Evolutionary conservation across 2,113 vertebrate genomes (phyloP), one percentile per base, ranked within the genome.

Genomic region (Greenwoodochromis staneri): DNA sequence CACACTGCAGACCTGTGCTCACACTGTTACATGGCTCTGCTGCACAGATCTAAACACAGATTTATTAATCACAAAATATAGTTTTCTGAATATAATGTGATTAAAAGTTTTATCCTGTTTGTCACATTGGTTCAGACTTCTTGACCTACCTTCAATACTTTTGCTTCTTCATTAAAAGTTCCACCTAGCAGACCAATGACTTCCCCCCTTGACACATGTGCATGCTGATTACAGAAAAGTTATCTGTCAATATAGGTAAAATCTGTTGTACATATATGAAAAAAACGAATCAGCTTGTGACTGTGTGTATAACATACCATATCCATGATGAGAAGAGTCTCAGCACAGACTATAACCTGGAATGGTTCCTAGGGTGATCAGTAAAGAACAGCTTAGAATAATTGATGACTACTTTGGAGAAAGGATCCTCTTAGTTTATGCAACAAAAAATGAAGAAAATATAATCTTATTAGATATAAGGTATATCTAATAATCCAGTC

Each of bases 141-240:
- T 36, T 14, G 9, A 54, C 96, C 95, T 94, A 99, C 98, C 97
- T 98, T 98, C 27, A 99, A 92, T 21, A 97, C 87, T 92, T 97
- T 97, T 69, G 97, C 92, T 7, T 95, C 94, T 81, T 98, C 96
- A 9, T 92, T 95, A 81, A 98, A 99, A 45, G 96, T 97, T 95
- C 99, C 99, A 53, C 99, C 99, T 0, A 99, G 95, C 17, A 99
- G 96, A 63, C 99, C 98, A 47, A 99, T 99, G 66, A 99, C 98
- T 94, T 99, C 99, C 19, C 97, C 97, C 96, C 98, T 97, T 3
- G 98, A 99, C 49, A 98, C 98, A 6, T 99, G 99, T 9, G 98
- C 97, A 91, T 99, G 99, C 99, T 99, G 90, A 7, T 78, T 10
- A 29, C 45, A 34, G 27, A 49, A 54, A 19, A 31, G 3, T 42